A percentile compares a stretch with the other conserved stretches of the same genome.
Evolutionary conservation across 2,888 invertebrate genomes (phyloP).

Genomic region (Cynaeus angustus): DNA sequence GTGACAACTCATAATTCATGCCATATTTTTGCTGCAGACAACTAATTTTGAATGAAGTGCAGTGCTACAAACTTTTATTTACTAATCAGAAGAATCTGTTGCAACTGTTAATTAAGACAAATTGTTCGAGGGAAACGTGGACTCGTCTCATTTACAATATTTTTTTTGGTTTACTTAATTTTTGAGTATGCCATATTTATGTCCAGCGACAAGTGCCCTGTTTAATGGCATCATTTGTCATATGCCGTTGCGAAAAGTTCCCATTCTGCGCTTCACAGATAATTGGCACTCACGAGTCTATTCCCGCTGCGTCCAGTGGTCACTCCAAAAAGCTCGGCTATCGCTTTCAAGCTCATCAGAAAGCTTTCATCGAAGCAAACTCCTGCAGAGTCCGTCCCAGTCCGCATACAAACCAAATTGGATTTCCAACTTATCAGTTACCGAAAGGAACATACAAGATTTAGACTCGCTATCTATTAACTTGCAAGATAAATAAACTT

Average conservation of each 20-base stretch:
- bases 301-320: conserved; percentile 52
- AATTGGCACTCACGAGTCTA: conserved; percentile 51
- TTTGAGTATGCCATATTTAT: background rate
- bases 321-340: conserved; percentile 52
- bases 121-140: too few species aligned
- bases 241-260: conserved; percentile 38
- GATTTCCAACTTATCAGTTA: conserved; percentile 55
- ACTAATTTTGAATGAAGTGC: conserved; percentile 42
- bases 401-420: conserved; percentile 57
- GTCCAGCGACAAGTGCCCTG: background rate
- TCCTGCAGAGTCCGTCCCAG: conserved; percentile 52
- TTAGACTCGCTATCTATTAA: conserved; percentile 28
- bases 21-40: conserved; percentile 35
- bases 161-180: too few species aligned
- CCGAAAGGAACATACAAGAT: conserved; percentile 49
- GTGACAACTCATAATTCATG: conserved; percentile 44
- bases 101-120: too few species aligned
- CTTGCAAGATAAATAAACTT: conserved; percentile 49
- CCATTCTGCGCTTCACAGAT: conserved; percentile 45
- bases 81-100: background rate
- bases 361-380: conserved; percentile 56
- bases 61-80: background rate
- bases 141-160: too few species aligned
- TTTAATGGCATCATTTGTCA: conserved; percentile 39
- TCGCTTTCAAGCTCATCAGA: conserved; percentile 58